phyloP scores from a whole-genome alignment of 1,140 invertebrate species.

The Danaus melanippus region DNA sequence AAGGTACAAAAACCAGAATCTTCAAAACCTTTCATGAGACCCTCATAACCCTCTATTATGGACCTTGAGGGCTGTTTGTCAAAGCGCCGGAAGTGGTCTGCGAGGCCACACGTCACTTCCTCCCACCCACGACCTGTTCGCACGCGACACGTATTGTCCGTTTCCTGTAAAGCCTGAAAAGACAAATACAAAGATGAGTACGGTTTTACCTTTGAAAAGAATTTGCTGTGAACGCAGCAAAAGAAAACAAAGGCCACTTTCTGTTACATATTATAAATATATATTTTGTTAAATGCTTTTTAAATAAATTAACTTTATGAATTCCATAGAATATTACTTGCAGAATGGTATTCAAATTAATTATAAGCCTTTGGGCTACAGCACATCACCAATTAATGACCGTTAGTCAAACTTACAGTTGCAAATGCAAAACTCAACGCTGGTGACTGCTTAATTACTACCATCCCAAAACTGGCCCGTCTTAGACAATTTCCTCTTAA shows the following conservation, averaged over 20 bases:
- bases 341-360: too few relatives aligned
- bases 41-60: slow-evolving; percentile 30
- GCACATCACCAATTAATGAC: too few relatives aligned
- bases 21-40: slow-evolving; percentile 20
- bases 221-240: not conserved
- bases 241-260: not conserved
- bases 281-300: too few relatives aligned
- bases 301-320: too few relatives aligned
- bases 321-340: too few relatives aligned
- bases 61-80: slow-evolving; percentile 43
- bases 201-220: slow-evolving; percentile 1
- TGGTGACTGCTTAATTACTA: slow-evolving; percentile 27
- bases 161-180: slow-evolving; percentile 25
- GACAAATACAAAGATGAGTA: slow-evolving; percentile 16
- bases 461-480: slow-evolving; percentile 36
- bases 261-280: slow-evolving; percentile 9
- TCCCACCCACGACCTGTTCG: slow-evolving; percentile 23
- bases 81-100: slow-evolving; percentile 51
- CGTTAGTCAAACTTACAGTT: slow-evolving; percentile 19
- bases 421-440: slow-evolving; percentile 5
- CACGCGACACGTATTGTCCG: slow-evolving; percentile 32
- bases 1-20: slow-evolving; percentile 8
- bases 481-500: slow-evolving; percentile 47
- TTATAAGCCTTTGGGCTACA: too few relatives aligned
- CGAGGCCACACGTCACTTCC: slow-evolving; percentile 36